Evolutionary conservation across 2,888 invertebrate genomes (phyloP), one percentile per base, ranked within the genome.

Genomic region (Drosophila meridionalis): DNA sequence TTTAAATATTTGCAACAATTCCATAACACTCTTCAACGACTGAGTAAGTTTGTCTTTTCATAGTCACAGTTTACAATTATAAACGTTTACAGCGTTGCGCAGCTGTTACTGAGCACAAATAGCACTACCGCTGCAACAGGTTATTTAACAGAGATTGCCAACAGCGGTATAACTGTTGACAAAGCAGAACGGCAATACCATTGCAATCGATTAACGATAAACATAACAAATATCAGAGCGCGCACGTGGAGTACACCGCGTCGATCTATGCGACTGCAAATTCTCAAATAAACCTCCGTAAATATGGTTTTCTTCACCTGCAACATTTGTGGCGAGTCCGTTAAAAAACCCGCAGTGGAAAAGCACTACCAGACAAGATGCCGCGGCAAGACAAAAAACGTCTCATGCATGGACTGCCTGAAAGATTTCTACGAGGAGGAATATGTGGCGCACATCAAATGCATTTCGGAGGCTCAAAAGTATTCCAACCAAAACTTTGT

Each of bases 271-370:
- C 40, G 28, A 14, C 45, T 57, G 3, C 38, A 52, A 53, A 42
- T 34, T 1, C 14, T 4, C 8, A 34, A 60, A n/a, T 12, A 59
- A 55, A 12, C 6, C 5, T 55, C 9, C 2, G 11, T 0, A 36
- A 61, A 20, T 70, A 99, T 99, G 99, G 99, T 99, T 50, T 96
- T 98, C 62, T 99, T 99, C 92, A 97, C 97, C 12, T 99, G 99
- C 93, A 97, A 97, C 86, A 95, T 96, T 82, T 99, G 99, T 92
- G 98, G 98, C 0, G 97, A 97, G 73, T 96, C 97, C 45, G 93
- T 98, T 42, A 98, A 98, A 92, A 99, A 99, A 92, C 96, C 97
- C 34, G 96, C 96, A 92, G 98, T 98, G 0, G 97, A 97, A 81
- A 98, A 97, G 90, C 99, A 99, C 93, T 97, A 96, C 91, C 94